Base-by-base conservation (phyloP, 2,888 invertebrate species). In the Cylloceria caligata region DNA sequence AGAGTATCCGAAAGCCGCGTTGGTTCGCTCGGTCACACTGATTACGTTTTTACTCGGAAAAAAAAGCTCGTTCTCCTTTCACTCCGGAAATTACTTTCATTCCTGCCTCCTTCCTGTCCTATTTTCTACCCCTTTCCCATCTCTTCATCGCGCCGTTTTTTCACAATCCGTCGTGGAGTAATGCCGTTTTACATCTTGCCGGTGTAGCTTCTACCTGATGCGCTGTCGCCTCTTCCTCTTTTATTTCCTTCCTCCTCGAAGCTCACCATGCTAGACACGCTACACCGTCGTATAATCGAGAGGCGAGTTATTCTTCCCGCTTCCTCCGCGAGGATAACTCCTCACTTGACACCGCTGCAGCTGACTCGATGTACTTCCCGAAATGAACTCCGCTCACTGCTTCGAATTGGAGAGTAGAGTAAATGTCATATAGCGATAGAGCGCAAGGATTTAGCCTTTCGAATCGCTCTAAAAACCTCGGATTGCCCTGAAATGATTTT, bases 71-170 rank as follows among this genome's bases (percentile, higher is more conserved):
- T 85, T 86, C 84, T 89, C 86, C 88, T 87, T 89, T 88, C 86
- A 86, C 76, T 69, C 89, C 89, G 89, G 89, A 89, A 89, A 89
- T 89, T 89, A 89, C 89, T 89, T 89, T 81, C 83, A 88, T 84
- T 84, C 84, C 84, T 74, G 81, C 85, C 84, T 86, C 72, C 85
- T 85, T 85, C 83, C 84, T 78, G 83, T 80, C 68, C 60, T 73
- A 57, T 74, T 68, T 49, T 47, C 75, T 49, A 73, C 74, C 78
- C 69, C 72, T 49, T 24, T 62, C 34, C 65, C 45, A 30, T 74
- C 65, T 39, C 57, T 27, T 27, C 77, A 42, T 65, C 65, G 21
- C 60, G 27, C 34, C 39, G 71, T 75, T 75, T 65, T 69, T 73
- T 71, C 69, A 67, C 78, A 78, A 79, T 79, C 68, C 39, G 62